phyloP scores from a whole-genome alignment of 2,888 invertebrate species.

The Colostygia pectinataria region DNA sequence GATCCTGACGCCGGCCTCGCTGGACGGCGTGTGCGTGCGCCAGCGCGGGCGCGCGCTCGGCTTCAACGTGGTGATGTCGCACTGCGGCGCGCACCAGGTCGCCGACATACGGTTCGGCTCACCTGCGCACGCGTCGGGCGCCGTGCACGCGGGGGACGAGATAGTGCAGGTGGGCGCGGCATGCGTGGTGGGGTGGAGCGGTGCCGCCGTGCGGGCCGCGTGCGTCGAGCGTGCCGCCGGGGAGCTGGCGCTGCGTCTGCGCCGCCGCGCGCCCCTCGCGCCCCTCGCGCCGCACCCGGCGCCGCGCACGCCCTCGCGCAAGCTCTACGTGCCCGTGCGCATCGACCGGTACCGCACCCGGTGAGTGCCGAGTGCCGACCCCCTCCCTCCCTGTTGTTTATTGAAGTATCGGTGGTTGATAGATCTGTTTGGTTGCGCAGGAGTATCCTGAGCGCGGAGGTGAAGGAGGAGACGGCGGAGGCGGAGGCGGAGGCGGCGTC shows the following conservation, averaged over 20 bases:
- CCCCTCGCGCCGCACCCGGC: constrained; percentile 36
- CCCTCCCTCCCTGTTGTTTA: no score
- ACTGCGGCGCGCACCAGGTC: constrained; percentile 89
- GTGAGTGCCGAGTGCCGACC: constrained; percentile 1
- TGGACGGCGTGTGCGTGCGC: constrained; percentile 93
- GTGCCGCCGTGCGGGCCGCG: constrained; percentile 40
- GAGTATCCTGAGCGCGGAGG: constrained; percentile 17
- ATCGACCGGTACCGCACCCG: constrained; percentile 10
- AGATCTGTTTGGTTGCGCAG: no score
- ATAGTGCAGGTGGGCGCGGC: constrained; percentile 89
- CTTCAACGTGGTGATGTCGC: constrained; percentile 93
- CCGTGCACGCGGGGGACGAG: constrained; percentile 96
- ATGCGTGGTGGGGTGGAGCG: constrained; percentile 68
- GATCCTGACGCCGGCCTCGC: constrained; percentile 94
- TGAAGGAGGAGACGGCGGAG: constrained; percentile 11
- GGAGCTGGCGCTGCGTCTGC: constrained; percentile 49
- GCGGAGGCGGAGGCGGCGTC: constrained; percentile 18
- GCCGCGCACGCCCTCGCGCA: constrained; percentile 23
- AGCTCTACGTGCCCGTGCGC: constrained; percentile 25
- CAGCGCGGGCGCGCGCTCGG: constrained; percentile 95
- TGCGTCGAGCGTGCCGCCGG: constrained; percentile 41
- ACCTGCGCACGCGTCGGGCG: constrained; percentile 95
- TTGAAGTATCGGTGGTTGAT: no score
- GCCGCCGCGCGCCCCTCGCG: constrained; percentile 46
- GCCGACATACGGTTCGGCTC: constrained; percentile 95